These are phyloP conservation scores for Gari tellinella DNA, from an alignment of 2,888 invertebrate genomes.

Conservation along the genomic window DNA sequence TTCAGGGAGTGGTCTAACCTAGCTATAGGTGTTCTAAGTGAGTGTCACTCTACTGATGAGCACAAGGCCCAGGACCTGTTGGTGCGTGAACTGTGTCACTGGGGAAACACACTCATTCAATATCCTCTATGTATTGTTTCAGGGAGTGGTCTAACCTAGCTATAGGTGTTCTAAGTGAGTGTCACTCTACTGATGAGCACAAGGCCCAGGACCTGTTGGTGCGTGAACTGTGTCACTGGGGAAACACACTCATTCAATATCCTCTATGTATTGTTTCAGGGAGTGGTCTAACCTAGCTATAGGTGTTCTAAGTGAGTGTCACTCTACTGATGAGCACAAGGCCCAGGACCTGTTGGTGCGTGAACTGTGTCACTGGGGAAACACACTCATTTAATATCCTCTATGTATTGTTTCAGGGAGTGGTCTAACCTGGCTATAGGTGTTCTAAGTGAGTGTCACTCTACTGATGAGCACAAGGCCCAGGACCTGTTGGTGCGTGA, in stretches of 20 bases:
- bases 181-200: conserved; percentile 81
- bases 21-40: conserved; percentile 82
- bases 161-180: conserved; percentile 82
- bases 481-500: conserved; percentile 80
- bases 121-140: no score
- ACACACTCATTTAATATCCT: no score
- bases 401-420: conserved; percentile 78
- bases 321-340: conserved; percentile 79
- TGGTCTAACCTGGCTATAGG: conserved; percentile 82
- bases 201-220: conserved; percentile 81
- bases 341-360: conserved; percentile 80
- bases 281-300: conserved; percentile 81
- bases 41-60: conserved; percentile 82
- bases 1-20: conserved; percentile 81
- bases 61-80: conserved; percentile 79
- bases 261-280: no score
- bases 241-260: no score
- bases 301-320: conserved; percentile 82
- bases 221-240: conserved; percentile 80
- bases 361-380: conserved; percentile 80
- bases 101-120: conserved; percentile 82
- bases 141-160: conserved; percentile 82
- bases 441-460: conserved; percentile 82
- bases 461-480: conserved; percentile 79
- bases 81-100: conserved; percentile 78